Base-by-base conservation (phyloP, 2,888 invertebrate species). In the Callyntrura guangdongensis region DNA sequence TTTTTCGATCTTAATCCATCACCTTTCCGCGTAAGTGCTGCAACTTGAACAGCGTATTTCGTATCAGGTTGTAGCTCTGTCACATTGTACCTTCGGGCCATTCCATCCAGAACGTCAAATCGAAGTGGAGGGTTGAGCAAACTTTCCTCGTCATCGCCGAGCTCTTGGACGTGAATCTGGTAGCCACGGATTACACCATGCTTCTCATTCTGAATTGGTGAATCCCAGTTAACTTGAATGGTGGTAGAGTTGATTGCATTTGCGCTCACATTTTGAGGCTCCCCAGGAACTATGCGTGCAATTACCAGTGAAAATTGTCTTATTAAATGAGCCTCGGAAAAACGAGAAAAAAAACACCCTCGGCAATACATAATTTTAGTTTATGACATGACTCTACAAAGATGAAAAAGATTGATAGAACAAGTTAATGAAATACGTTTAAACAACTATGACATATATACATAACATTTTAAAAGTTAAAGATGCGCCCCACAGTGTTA, bases 111-210 rank as follows among this genome's bases (percentile, higher is more conserved):
- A 22, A 98, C 97, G 95, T 98, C 98, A 94, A 97, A 97, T 93
- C 97, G 97, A 96, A 98, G 97, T 22, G 98, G 98, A 94, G 98
- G 98, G 95, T 98, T 98, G 61, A 98, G 96, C 91, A 98, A 96
- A 94, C 96, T 97, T 94, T 97, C 97, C 61, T 97, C 97, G 97
- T 97, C 97, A 95, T 97, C 97, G 94, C 97, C 96, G 27, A 87
- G 84, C 83, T 91, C 87, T 59, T 86, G 86, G 72, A 98, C 97
- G 95, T 99, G 98, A 88, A 99, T 98, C 95, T 99, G 99, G 95
- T 99, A 99, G 36, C 99, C 99, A 91, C 99, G 96, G 94, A 99
- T 99, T 93, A 99, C 97, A 74, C 99, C 99, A 95, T 99, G 98
- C 92, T 98, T 97, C 94, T 99, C 98, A 94, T 98, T 98, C 94